phyloP scores from a whole-genome alignment of 53 echinoderm and acorn worm genomes.

The Zoroaster sp. region DNA sequence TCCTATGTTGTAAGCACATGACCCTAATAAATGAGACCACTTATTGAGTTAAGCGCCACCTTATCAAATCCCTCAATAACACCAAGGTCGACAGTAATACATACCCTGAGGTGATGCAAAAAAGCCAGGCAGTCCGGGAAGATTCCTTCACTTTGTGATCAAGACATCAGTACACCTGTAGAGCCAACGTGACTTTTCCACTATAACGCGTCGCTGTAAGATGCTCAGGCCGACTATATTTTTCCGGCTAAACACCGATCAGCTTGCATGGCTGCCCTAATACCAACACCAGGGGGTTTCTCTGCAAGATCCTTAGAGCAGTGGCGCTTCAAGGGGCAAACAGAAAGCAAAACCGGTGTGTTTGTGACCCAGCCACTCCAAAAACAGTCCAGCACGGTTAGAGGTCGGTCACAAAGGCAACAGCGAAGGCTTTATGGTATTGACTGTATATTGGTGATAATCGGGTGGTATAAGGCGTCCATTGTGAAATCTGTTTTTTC shows the following conservation, averaged over 20 bases:
- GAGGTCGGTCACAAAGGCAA: conserved; percentile 1
- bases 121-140: not conserved
- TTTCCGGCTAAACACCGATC: conserved; percentile 14
- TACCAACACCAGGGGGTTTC: not conserved
- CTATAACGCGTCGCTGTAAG: not conserved
- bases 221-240: not conserved
- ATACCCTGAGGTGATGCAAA: not conserved
- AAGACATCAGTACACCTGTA: not conserved
- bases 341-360: not conserved
- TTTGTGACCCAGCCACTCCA: not conserved
- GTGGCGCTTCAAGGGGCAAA: not conserved
- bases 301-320: not conserved
- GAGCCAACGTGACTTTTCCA: conserved; percentile 8
- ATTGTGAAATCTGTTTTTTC: not conserved
- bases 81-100: not conserved
- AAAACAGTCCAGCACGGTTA: not conserved
- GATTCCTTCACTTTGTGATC: not conserved
- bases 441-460: conserved; percentile 11
- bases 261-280: not conserved
- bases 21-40: not conserved
- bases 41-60: not conserved
- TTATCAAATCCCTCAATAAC: not conserved
- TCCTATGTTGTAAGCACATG: not conserved
- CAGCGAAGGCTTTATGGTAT: not conserved
- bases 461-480: not conserved